A percentile compares a stretch with the other conserved stretches of the same genome.
phyloP scores from a whole-genome alignment of 2,888 invertebrate genomes.

The Spisula solida region DNA sequence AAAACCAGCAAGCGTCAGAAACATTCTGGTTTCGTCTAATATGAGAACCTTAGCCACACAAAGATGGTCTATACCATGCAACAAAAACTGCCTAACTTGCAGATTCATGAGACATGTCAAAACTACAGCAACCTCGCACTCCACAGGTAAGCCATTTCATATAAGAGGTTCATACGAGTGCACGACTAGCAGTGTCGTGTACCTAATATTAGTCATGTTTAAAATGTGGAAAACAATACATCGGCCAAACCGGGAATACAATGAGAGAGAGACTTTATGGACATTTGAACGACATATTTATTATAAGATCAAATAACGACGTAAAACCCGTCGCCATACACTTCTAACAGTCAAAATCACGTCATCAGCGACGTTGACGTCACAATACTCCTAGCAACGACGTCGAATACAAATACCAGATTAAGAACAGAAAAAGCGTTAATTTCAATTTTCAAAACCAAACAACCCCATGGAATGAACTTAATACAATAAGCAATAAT shows the following conservation, averaged over 20 bases:
- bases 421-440: conserved; percentile 20
- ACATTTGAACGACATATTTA: background rate
- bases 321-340: conserved; percentile 22
- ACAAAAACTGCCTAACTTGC: background rate
- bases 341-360: background rate
- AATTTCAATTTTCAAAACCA: background rate
- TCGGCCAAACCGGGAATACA: conserved; percentile 14
- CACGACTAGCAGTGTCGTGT: background rate
- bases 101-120: background rate
- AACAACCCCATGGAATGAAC: background rate
- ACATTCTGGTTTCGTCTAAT: background rate
- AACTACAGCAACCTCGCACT: too few relatives aligned
- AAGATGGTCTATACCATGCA: background rate
- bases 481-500: background rate
- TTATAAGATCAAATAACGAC: background rate
- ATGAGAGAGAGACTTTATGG: conserved; percentile 6
- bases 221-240: conserved; percentile 18
- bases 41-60: background rate
- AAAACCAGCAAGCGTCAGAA: background rate
- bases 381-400: background rate
- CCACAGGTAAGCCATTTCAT: background rate
- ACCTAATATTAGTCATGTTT: background rate
- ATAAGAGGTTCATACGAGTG: background rate
- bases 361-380: background rate
- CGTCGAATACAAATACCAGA: background rate